phyloP scores from a whole-genome alignment of 2,888 invertebrate species.

The Clistopyga incitator region DNA sequence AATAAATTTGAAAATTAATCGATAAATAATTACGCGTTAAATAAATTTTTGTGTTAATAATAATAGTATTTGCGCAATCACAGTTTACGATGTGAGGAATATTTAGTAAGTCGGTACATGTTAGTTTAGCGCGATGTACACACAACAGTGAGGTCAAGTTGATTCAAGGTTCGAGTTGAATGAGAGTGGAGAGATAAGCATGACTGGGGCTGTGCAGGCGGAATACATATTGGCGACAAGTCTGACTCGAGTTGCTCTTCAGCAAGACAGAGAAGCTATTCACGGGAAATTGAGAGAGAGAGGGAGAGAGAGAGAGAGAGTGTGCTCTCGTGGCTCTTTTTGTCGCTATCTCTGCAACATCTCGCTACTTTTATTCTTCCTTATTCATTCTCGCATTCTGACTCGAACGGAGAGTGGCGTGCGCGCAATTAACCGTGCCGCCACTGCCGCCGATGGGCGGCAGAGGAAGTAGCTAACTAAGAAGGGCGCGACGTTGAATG shows the following conservation, averaged over 20 bases:
- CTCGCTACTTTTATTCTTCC: conserved; percentile 2
- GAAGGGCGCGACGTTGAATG: conserved; percentile 81
- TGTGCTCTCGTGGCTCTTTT: not conserved
- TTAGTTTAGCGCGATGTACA: conserved; percentile 1
- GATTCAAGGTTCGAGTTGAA: conserved; percentile 62
- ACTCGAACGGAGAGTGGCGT: conserved; percentile 35
- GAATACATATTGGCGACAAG: conserved; percentile 12
- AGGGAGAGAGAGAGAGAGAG: no score
- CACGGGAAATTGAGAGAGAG: conserved; percentile 30
- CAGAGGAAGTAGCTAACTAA: conserved; percentile 80
- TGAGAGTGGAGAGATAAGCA: conserved; percentile 54
- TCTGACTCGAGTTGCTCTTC: conserved; percentile 1
- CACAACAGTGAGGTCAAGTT: conserved; percentile 50
- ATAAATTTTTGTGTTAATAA: no score
- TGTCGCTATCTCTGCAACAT: not conserved
- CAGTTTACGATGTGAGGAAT: not conserved
- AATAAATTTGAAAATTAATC: not conserved
- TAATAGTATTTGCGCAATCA: not conserved
- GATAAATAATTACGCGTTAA: not conserved
- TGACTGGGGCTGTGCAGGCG: not conserved
- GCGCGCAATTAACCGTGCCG: conserved; percentile 62
- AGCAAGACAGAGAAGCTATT: conserved; percentile 15
- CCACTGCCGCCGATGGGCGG: conserved; percentile 34
- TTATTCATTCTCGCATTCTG: conserved; percentile 29
- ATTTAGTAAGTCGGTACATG: not conserved